Evolutionary conservation across 2,113 vertebrate species (phyloP), one percentile per base, ranked within the genome.

Genomic region (Osmerus mordax): DNA sequence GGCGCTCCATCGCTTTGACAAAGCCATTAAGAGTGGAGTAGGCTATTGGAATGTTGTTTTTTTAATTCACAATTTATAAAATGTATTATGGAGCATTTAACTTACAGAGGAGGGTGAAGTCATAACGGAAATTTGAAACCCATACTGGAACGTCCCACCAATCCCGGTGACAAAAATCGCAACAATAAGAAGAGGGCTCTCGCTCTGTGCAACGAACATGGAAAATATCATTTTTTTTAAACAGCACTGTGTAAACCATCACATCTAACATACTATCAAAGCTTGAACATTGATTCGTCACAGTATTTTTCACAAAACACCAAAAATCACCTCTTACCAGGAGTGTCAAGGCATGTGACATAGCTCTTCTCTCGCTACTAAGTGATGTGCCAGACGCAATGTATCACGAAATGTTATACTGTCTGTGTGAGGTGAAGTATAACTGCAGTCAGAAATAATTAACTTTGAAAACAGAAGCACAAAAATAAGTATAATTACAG

Each of bases 131-230:
- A 95, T 2, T 9, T 89, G 77, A 72, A 93, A 88, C 65, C 94
- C 94, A 83, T 92, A 95, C 4, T 95, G 94, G 83, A 94, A 95
- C 2, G 88, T 78, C 41, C 94, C 94, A 65, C 92, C 93, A 13
- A 94, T 88, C 54, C 93, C 94, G 69, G 89, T 65, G 47, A 92
- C 78, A 56, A 93, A 86, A 70, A 88, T 81, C 25, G 79, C 79
- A 18, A 81, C 84, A 13, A 91, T 67, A 0, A 91, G 75, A 51
- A 83, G 63, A 36, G 90, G 92, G 52, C 41, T 84, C n/a, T 86
- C 60, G 4, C 80, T 52, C 92, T 93, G 75, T 36, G 75, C 32
- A 84, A 36, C 21, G 7, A 65, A 2, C 16, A 65, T 4, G 15
- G 3, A 3, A 3, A 23, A 55, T 4, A 41, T 47, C 29, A 36